These are phyloP conservation scores for Nephrotoma appendiculata DNA, from an alignment of 2,888 invertebrate species.

Conservation along the genomic window DNA sequence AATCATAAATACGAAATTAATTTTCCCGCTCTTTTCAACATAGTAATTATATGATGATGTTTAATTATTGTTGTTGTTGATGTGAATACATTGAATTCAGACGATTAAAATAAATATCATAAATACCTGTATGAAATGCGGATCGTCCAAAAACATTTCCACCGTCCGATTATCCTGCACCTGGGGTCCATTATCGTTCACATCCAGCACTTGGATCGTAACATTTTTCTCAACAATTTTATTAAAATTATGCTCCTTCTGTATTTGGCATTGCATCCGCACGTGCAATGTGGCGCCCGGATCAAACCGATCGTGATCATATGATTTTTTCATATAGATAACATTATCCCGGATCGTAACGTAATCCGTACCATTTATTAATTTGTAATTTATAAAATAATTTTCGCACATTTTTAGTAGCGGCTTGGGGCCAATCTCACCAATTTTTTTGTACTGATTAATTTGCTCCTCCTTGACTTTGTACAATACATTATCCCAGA, in stretches of 20 bases:
- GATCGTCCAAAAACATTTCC: constrained; percentile 23
- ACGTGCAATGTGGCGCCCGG: constrained; percentile 26
- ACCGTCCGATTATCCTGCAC: constrained; percentile 33
- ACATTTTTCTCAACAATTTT: constrained; percentile 21
- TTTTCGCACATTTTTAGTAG: constrained; percentile 36
- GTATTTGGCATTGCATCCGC: constrained; percentile 32
- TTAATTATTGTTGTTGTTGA: not conserved
- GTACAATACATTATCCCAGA: constrained; percentile 25
- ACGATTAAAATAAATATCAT: constrained; percentile 2
- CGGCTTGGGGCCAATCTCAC: constrained; percentile 30
- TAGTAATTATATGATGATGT: not conserved
- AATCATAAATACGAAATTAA: not conserved
- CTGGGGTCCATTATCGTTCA: constrained; percentile 87
- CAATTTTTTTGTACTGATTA: constrained; percentile 20
- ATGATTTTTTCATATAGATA: constrained; percentile 28
- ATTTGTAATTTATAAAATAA: constrained; percentile 34
- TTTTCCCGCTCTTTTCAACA: not conserved
- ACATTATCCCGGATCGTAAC: constrained; percentile 28
- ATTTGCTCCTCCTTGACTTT: constrained; percentile 16
- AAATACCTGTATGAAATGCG: constrained; percentile 26
- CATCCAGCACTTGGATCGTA: constrained; percentile 52
- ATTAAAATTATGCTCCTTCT: constrained; percentile 18
- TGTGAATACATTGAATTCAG: too few species aligned
- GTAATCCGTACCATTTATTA: constrained; percentile 33
- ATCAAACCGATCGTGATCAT: constrained; percentile 34